Evolutionary conservation across 2,888 invertebrate species (phyloP), one percentile per base, ranked within the genome.

Genomic region (Biston betularia): DNA sequence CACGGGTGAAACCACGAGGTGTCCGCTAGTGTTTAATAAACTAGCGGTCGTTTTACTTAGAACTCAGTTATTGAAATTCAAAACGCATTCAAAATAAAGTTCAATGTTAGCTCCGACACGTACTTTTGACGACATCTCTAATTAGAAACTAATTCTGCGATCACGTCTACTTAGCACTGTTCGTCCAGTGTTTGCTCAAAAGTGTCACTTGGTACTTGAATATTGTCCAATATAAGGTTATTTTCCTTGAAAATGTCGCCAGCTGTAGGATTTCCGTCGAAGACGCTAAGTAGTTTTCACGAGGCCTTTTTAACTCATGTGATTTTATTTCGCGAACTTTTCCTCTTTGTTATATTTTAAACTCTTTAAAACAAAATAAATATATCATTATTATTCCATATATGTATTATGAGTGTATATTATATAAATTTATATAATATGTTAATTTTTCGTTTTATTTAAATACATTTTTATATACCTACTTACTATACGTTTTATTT

Each of bases 71-170:
- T 14, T 50, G 45, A 55, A 50, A 56, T 10, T 24, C 11, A 14
- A 55, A 49, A 44, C 53, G 50, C 42, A 53, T 49, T 57, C 40
- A 33, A 24, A 66, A 58, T 54, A 60, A 45, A 46, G 46, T 69
- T 52, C 69, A 68, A 59, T 58, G 69, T 12, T 45, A 68, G 4
- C 59, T 15, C 24, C 57, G 52, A 52, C 50, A 52, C 48, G 50
- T 63, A 55, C 59, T 75, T 75, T 78, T 75, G 79, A 77, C 74
- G 81, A 83, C 84, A 84, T 76, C 74, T 80, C 82, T 88, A 88
- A 90, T 90, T 86, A 83, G 71, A 76, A 72, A 77, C 87, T 90
- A 90, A 90, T 87, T 87, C 81, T 75, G 70, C 74, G 73, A 81
- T 85, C 90, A 90, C 90, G 90, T 82, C 71, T 69, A 70, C 71